Evolutionary conservation across 2,888 invertebrate species (phyloP).

Genomic region (Panopea generosa): DNA sequence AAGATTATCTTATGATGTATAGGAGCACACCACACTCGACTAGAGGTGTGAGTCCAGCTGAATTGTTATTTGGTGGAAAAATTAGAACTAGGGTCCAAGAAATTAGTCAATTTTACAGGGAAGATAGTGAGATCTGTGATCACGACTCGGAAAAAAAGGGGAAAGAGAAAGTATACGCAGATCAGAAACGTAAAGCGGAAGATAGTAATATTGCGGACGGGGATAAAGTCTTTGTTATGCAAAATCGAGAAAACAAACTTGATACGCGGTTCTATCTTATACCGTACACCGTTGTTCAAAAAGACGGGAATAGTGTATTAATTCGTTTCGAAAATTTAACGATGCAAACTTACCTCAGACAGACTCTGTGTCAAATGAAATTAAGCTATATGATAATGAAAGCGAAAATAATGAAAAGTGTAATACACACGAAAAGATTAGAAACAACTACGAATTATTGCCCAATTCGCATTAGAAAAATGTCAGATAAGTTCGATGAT

Average conservation of each 20-base stretch:
- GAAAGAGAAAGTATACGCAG: conserved; percentile 43
- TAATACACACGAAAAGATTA: too few relatives aligned
- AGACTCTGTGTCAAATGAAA: too few relatives aligned
- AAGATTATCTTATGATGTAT: conserved; percentile 14
- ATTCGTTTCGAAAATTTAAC: too few relatives aligned
- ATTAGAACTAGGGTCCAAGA: conserved; percentile 45
- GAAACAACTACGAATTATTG: too few relatives aligned
- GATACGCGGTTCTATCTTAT: conserved; percentile 22
- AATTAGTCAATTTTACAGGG: neutral
- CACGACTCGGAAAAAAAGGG: conserved; percentile 30
- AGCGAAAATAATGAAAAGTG: too few relatives aligned
- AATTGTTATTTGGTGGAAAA: conserved; percentile 37
- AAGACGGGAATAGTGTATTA: neutral
- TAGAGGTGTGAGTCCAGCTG: conserved; percentile 38
- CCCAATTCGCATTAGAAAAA: too few relatives aligned
- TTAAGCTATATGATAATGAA: too few relatives aligned
- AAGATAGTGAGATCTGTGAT: conserved; percentile 31
- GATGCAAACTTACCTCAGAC: too few relatives aligned
- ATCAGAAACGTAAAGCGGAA: conserved; percentile 31
- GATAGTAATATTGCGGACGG: conserved; percentile 38
- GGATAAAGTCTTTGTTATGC: conserved; percentile 37
- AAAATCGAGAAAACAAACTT: conserved; percentile 36
- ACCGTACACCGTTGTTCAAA: neutral
- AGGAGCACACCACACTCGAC: conserved; percentile 36
- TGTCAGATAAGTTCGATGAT: too few relatives aligned